A percentile compares a stretch with the other conserved stretches of the same genome.
Conservation (phyloP, 1,140 invertebrate species). For the Drosophila triauraria region DNA sequence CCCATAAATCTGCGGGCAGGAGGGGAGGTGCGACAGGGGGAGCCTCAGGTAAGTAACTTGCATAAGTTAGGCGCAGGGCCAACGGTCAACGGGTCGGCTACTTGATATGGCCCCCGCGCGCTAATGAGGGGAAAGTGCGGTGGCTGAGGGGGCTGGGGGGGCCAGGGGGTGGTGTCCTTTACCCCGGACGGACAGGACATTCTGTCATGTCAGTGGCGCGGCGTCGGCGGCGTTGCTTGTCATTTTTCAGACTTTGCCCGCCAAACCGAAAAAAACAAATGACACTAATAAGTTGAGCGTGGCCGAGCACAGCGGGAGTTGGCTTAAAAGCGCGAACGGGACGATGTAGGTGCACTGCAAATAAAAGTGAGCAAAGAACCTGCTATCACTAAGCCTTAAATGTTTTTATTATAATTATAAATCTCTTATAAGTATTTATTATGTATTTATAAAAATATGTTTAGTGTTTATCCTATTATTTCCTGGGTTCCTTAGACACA, state of each 20-base stretch:
- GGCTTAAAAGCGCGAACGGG: not conserved
- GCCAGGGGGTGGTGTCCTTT: not conserved
- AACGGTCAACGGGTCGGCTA: conserved; percentile 48
- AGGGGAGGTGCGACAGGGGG: not conserved
- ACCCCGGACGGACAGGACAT: conserved; percentile 13
- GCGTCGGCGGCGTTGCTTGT: conserved; percentile 16
- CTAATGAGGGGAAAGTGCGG: conserved; percentile 51
- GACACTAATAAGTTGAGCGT: conserved; percentile 59
- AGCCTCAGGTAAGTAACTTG: conserved; percentile 56
- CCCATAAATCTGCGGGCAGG: conserved; percentile 41
- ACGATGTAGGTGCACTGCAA: not conserved
- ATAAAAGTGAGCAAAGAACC: not conserved
- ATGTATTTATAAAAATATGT: not conserved
- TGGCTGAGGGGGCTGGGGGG: not conserved
- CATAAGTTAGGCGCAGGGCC: conserved; percentile 42
- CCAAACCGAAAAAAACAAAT: conserved; percentile 52
- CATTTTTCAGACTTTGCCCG: conserved; percentile 59
- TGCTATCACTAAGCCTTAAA: not conserved
- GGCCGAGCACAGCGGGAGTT: conserved; percentile 7
- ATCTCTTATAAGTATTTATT: not conserved
- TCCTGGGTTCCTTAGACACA: too few relatives aligned
- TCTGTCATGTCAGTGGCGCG: conserved; percentile 44
- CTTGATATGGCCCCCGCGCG: conserved; percentile 39
- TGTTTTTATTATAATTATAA: not conserved
- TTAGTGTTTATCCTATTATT: too few relatives aligned